Conservation (phyloP, 2,113 vertebrate species). For the Heteronetta atricapilla region DNA sequence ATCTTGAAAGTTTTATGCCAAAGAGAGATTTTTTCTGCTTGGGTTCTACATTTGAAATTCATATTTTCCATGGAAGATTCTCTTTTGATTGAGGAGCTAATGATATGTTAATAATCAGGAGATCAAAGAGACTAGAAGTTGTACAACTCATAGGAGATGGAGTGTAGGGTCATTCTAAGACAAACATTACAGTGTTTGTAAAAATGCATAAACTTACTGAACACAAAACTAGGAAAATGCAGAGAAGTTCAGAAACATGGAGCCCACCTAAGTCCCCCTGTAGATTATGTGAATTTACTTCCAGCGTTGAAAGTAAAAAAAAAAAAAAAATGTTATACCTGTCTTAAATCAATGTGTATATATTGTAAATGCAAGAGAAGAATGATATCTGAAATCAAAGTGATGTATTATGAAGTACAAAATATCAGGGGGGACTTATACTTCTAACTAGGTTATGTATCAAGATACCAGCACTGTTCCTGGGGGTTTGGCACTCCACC, state of each 20-base stretch:
- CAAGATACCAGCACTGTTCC: not conserved
- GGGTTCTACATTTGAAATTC: not conserved
- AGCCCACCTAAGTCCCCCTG: not conserved
- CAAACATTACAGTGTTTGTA: not conserved
- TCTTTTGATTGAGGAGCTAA: not conserved
- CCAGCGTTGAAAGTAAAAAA: not conserved
- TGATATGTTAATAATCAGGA: not conserved
- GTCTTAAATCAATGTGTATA: not conserved
- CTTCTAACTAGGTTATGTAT: not conserved
- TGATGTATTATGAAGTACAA: not conserved
- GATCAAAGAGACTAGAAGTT: not conserved
- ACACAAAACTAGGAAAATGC: not conserved
- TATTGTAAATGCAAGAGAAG: not conserved
- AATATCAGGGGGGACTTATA: not conserved
- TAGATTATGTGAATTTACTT: not conserved
- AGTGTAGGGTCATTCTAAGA: not conserved
- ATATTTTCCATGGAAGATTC: not conserved
- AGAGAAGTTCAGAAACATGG: not conserved
- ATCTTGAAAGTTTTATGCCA: not conserved
- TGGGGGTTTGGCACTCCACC: not conserved
- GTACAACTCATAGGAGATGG: not conserved
- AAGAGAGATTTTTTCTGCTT: not conserved
- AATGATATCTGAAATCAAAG: not conserved
- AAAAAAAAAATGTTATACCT: not conserved
- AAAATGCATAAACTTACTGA: not conserved